Conservation (phyloP, 2,113 vertebrate genomes). For the Mionectes macconnelli region DNA sequence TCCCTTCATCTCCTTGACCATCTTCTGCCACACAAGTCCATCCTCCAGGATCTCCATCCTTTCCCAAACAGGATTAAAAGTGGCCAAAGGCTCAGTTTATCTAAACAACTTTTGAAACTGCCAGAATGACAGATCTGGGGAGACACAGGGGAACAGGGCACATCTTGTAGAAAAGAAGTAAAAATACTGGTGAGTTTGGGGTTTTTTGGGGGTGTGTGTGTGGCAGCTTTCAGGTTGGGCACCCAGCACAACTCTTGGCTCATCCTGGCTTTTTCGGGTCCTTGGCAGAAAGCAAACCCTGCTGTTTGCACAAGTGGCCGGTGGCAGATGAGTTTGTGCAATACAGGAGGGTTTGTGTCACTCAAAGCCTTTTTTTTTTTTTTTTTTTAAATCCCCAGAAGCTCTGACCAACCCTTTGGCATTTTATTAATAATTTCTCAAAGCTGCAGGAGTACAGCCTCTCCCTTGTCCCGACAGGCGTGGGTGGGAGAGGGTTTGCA, state of each 20-base stretch:
- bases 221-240: neutral
- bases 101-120: neutral
- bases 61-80: neutral
- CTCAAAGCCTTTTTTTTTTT: neutral
- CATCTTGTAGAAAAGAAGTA: neutral
- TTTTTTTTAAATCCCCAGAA: neutral
- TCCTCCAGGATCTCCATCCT: neutral
- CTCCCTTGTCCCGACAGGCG: neutral
- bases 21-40: neutral
- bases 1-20: neutral
- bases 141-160: neutral
- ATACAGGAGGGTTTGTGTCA: neutral
- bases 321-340: neutral
- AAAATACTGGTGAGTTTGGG: neutral
- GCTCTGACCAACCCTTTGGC: neutral
- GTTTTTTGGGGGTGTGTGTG: neutral
- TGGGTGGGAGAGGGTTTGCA: conserved; percentile 29
- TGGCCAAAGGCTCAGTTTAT: neutral
- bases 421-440: neutral
- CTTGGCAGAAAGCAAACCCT: neutral
- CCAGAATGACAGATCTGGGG: neutral
- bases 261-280: neutral
- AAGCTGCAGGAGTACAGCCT: neutral
- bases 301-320: neutral
- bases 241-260: neutral